These are phyloP conservation scores for Caenorhabditis sulstoni DNA, from an alignment of 2,888 invertebrate genomes.

Conservation along the genomic window DNA sequence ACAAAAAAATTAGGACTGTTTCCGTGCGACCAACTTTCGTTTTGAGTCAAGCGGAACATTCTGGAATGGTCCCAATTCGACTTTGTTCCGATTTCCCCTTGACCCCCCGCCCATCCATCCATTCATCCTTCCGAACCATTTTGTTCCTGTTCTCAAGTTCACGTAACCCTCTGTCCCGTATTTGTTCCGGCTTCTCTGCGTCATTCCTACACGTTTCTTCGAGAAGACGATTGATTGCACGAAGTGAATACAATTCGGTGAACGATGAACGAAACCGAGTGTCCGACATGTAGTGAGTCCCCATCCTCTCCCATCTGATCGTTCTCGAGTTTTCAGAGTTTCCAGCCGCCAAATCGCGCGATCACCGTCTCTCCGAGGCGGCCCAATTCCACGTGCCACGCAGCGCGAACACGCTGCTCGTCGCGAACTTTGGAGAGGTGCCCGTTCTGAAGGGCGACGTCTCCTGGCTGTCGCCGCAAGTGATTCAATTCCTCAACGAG, in stretches of 20 bases:
- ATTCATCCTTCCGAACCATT: no score
- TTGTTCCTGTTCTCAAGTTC: no score
- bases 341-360: conserved; percentile 36
- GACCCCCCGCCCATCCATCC: no score
- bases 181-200: no score
- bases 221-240: not conserved
- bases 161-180: no score
- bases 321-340: conserved; percentile 25
- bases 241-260: conserved; percentile 14
- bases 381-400: conserved; percentile 48
- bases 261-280: conserved; percentile 52
- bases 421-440: conserved; percentile 40
- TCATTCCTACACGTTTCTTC: no score
- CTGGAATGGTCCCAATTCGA: no score
- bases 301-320: not conserved
- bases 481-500: conserved; percentile 43
- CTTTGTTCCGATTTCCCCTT: no score
- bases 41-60: no score
- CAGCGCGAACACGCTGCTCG: conserved; percentile 31
- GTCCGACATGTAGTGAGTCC: conserved; percentile 58
- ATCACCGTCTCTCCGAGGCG: conserved; percentile 26
- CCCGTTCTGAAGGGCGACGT: conserved; percentile 58
- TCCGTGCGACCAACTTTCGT: no score
- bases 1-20: no score
- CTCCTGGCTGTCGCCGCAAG: conserved; percentile 42